These are phyloP conservation scores for Echinarachnius parma DNA, from an alignment of 53 echinoderm and acorn worm species.

Conservation along the genomic window DNA sequence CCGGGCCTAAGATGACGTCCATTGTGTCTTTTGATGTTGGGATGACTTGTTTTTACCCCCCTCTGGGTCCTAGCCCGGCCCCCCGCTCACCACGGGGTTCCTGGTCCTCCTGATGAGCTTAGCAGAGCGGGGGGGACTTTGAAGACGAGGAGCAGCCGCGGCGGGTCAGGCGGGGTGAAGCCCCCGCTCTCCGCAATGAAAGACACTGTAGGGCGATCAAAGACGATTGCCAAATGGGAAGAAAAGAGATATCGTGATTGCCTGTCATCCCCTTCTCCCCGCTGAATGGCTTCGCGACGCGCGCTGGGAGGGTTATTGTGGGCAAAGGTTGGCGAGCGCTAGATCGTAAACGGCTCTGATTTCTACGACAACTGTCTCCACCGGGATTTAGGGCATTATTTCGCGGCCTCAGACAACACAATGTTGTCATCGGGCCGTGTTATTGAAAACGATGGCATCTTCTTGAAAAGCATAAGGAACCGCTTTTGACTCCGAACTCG, in stretches of 20 bases:
- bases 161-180: constrained; percentile 38
- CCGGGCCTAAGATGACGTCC: constrained; percentile 36
- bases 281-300: constrained; percentile 25
- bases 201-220: constrained; percentile 47
- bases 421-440: constrained; percentile 45
- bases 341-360: constrained; percentile 41
- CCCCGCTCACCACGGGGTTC: constrained; percentile 42
- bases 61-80: constrained; percentile 13
- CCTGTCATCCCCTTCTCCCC: constrained; percentile 36
- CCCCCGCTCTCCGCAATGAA: constrained; percentile 45
- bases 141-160: constrained; percentile 39
- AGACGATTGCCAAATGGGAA: constrained; percentile 50
- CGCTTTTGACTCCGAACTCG: constrained; percentile 36
- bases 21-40: constrained; percentile 36
- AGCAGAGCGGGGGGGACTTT: constrained; percentile 49
- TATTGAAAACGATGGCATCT: constrained; percentile 40
- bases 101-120: constrained; percentile 37
- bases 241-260: constrained; percentile 15
- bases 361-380: constrained; percentile 43
- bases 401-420: constrained; percentile 48
- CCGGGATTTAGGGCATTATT: constrained; percentile 45
- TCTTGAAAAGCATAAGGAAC: constrained; percentile 33
- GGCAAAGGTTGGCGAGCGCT: constrained; percentile 37
- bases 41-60: constrained; percentile 42
- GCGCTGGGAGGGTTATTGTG: constrained; percentile 36